Percentiles rank a stretch among this genome's conserved stretches.
phyloP scores from a whole-genome alignment of 2,797 vertebrate species.

The Acanthornis magna region DNA sequence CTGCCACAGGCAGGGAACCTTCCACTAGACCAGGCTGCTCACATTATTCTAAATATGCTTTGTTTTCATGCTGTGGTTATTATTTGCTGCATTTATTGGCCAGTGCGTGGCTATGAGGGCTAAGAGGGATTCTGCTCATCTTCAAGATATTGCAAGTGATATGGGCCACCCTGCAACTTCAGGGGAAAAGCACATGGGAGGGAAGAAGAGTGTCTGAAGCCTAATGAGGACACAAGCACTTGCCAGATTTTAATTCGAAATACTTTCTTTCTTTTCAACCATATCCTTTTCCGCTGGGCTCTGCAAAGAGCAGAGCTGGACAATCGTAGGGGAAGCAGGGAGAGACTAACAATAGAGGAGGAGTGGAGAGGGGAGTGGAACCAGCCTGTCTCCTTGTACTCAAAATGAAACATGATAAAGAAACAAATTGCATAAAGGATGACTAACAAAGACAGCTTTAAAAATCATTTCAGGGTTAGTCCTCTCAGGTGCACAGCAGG shows the following conservation, averaged over 20 bases:
- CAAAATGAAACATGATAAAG: conserved; percentile 16
- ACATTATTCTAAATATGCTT: not conserved
- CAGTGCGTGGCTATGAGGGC: not conserved
- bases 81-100: not conserved
- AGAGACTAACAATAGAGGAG: conserved; percentile 44
- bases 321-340: not conserved
- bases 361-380: conserved; percentile 55
- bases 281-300: conserved; percentile 27
- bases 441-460: conserved; percentile 37
- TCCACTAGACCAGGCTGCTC: not conserved
- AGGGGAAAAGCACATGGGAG: not conserved
- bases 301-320: conserved; percentile 30
- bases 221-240: not conserved
- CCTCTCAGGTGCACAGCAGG: conserved; percentile 16
- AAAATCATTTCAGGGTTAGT: not conserved
- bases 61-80: not conserved
- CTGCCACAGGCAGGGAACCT: not conserved
- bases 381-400: conserved; percentile 65
- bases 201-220: not conserved
- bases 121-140: not conserved
- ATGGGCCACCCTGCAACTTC: not conserved
- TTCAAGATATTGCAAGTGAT: not conserved
- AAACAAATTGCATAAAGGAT: conserved; percentile 30
- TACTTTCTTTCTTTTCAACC: conserved; percentile 18
- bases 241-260: conserved; percentile 30